These are phyloP conservation scores for Eristalinus sepulchralis DNA, from an alignment of 2,888 invertebrate genomes.

Conservation along the genomic window DNA sequence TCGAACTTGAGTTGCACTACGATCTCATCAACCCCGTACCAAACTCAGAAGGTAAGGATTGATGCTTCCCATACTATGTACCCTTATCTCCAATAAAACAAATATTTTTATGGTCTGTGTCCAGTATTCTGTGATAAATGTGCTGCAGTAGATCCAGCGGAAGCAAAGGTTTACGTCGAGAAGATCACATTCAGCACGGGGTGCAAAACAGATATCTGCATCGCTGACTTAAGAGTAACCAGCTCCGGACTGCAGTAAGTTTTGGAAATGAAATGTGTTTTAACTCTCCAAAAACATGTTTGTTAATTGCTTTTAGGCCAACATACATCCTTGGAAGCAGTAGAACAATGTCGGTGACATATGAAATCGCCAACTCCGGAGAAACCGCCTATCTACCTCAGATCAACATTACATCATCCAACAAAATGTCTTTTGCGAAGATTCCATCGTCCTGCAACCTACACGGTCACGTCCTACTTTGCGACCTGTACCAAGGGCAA, in stretches of 20 bases:
- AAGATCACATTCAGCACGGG: slow-evolving; percentile 80
- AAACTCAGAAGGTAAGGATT: slow-evolving; percentile 75
- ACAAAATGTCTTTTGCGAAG: slow-evolving; percentile 78
- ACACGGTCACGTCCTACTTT: slow-evolving; percentile 75
- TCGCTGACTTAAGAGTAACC: slow-evolving; percentile 78
- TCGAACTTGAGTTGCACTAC: slow-evolving; percentile 79
- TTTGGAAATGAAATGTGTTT: background rate
- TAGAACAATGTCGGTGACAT: slow-evolving; percentile 76
- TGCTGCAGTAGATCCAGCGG: slow-evolving; percentile 79
- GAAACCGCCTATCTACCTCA: slow-evolving; percentile 82
- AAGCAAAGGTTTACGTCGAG: slow-evolving; percentile 76
- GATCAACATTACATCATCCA: slow-evolving; percentile 81
- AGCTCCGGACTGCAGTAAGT: slow-evolving; percentile 76
- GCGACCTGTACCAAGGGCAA: slow-evolving; percentile 78
- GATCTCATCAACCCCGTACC: slow-evolving; percentile 78
- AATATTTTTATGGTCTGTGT: background rate
- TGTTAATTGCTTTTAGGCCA: slow-evolving; percentile 72
- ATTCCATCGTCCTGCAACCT: slow-evolving; percentile 78
- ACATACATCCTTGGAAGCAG: slow-evolving; percentile 79
- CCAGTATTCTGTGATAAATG: slow-evolving; percentile 80
- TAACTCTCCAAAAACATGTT: background rate
- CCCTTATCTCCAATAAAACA: background rate
- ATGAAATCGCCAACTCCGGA: slow-evolving; percentile 80
- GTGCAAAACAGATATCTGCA: slow-evolving; percentile 78
- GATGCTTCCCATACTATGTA: background rate